Evolutionary conservation across 2,888 invertebrate genomes (phyloP).

Genomic region (Drosophila recens): DNA sequence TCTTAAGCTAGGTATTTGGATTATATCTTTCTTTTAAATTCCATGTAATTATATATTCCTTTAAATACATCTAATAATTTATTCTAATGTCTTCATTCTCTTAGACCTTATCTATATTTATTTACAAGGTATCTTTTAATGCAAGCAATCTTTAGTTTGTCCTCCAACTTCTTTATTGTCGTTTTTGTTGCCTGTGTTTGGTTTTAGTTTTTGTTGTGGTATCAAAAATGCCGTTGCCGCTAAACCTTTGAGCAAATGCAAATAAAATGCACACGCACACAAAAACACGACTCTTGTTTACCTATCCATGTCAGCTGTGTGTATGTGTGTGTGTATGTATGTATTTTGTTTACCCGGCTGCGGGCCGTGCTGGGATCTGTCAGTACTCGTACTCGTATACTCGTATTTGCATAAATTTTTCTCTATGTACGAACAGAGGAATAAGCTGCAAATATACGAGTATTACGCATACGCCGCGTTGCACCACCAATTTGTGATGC

Average conservation of each 20-base stretch:
- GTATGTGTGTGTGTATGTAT: neutral
- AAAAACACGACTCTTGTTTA: slow-evolving; percentile 45
- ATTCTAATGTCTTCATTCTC: neutral
- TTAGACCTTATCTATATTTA: neutral
- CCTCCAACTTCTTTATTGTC: slow-evolving; percentile 2
- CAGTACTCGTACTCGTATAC: slow-evolving; percentile 15
- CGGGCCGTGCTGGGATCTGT: slow-evolving; percentile 13
- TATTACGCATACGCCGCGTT: slow-evolving; percentile 46
- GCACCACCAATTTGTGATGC: slow-evolving; percentile 33
- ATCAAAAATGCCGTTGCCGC: slow-evolving; percentile 66
- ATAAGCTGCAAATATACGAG: slow-evolving; percentile 53
- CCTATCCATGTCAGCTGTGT: slow-evolving; percentile 43
- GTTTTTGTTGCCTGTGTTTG: slow-evolving; percentile 26
- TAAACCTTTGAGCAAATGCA: slow-evolving; percentile 69
- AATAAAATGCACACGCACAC: slow-evolving; percentile 57
- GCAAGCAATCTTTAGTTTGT: neutral
- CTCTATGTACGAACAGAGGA: slow-evolving; percentile 26
- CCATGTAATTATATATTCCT: neutral
- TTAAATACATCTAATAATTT: neutral
- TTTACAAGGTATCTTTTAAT: neutral
- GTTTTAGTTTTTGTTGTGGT: slow-evolving; percentile 47
- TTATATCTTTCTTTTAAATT: neutral
- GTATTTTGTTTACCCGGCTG: slow-evolving; percentile 35
- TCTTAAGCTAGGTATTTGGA: too few relatives aligned
- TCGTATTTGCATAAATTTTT: slow-evolving; percentile 57